Percentiles rank a stretch among this genome's conserved stretches.
phyloP scores from a whole-genome alignment of 2,888 invertebrate species.

The Abscondita cerata region DNA sequence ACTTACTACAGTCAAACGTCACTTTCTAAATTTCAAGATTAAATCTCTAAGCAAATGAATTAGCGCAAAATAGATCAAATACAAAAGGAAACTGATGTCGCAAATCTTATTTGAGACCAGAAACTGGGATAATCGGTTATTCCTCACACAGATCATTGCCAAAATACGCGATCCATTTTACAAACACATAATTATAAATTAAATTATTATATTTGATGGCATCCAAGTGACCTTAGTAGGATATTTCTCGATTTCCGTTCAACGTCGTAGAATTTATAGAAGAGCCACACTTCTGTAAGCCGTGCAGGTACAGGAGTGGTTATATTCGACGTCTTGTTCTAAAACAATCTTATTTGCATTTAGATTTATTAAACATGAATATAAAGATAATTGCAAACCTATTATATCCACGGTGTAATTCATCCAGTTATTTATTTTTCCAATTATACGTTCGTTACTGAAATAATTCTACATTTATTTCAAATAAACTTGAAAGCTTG shows the following conservation, averaged over 20 bases:
- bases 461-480: too few species aligned
- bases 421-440: too few species aligned
- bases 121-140: too few species aligned
- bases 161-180: not conserved
- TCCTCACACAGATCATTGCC: not conserved
- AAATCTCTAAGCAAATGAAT: too few species aligned
- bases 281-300: not conserved
- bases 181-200: not conserved
- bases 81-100: too few species aligned
- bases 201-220: not conserved
- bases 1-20: too few species aligned
- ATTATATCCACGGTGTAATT: too few species aligned
- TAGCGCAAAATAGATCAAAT: too few species aligned
- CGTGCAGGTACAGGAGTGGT: not conserved
- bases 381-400: not conserved
- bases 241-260: conserved; percentile 7
- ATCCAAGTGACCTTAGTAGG: not conserved
- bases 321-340: not conserved
- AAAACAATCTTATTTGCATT: not conserved
- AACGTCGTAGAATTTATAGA: not conserved
- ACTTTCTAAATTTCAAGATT: too few species aligned
- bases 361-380: not conserved
- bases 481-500: too few species aligned
- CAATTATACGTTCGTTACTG: too few species aligned
- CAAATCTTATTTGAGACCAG: too few species aligned